Conservation (phyloP, 1,140 invertebrate species). For the Andricus grossulariae region DNA sequence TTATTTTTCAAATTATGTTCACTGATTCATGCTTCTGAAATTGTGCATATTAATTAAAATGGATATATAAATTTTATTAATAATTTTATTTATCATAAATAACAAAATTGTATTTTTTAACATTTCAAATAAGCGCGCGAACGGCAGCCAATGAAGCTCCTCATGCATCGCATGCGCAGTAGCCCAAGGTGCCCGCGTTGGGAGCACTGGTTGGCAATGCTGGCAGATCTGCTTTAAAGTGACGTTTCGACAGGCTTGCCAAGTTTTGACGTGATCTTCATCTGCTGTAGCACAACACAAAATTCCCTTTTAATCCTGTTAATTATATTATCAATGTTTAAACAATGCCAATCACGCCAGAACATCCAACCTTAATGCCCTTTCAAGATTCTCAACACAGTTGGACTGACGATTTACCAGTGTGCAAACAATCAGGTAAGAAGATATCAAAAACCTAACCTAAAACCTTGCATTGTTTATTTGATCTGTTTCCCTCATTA, state of each 20-base stretch:
- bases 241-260: neutral
- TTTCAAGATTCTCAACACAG: conserved; percentile 73
- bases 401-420: conserved; percentile 92
- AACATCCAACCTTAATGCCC: conserved; percentile 58
- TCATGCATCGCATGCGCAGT: no score
- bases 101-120: no score
- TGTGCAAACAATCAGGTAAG: conserved; percentile 84
- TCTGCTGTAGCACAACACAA: neutral
- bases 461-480: conserved; percentile 15
- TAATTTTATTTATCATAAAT: no score
- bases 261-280: neutral
- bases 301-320: neutral
- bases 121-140: no score
- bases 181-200: no score
- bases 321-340: conserved; percentile 10
- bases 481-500: conserved; percentile 4
- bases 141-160: no score
- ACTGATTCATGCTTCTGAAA: no score
- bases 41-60: no score
- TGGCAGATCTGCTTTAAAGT: neutral
- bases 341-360: conserved; percentile 9
- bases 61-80: no score
- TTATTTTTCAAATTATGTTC: no score
- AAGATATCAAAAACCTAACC: neutral
- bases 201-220: no score